Conservation (phyloP, 2,113 vertebrate genomes). For the Cepphus grylle region DNA sequence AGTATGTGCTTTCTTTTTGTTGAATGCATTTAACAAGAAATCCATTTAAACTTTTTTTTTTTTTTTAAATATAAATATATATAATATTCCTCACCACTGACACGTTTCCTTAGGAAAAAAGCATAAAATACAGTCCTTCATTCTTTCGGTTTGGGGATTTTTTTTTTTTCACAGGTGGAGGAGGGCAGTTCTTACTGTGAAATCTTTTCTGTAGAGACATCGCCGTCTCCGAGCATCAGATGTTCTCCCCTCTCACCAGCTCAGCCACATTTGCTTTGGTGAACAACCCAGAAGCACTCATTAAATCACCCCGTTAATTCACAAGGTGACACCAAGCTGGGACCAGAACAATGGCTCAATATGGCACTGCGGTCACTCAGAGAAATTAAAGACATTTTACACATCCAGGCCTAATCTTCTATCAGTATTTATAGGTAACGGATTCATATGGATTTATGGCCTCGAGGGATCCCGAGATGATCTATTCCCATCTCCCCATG, state of each 20-base stretch:
- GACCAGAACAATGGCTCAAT: not conserved
- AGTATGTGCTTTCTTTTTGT: not conserved
- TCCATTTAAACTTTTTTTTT: not conserved
- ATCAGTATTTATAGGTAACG: not conserved
- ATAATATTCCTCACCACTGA: not conserved
- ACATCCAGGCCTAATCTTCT: not conserved
- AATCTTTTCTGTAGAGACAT: not conserved
- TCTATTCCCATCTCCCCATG: not conserved
- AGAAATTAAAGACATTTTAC: not conserved
- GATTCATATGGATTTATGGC: constrained; percentile 9
- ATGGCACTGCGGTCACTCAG: fast-evolving
- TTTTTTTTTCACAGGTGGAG: not conserved
- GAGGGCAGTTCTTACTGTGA: not conserved
- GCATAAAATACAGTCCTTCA: not conserved
- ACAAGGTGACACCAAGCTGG: not conserved
- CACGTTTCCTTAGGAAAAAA: not conserved
- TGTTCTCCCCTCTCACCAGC: not conserved
- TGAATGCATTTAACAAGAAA: not conserved
- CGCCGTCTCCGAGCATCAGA: not conserved
- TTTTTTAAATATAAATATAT: not conserved
- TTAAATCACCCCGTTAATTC: not conserved
- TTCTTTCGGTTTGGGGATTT: not conserved
- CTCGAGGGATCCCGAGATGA: not conserved
- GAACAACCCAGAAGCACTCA: not conserved
- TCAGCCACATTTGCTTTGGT: not conserved